Base-by-base conservation (phyloP, 2,113 vertebrate genomes). In the Myrmophylax atrothorax region DNA sequence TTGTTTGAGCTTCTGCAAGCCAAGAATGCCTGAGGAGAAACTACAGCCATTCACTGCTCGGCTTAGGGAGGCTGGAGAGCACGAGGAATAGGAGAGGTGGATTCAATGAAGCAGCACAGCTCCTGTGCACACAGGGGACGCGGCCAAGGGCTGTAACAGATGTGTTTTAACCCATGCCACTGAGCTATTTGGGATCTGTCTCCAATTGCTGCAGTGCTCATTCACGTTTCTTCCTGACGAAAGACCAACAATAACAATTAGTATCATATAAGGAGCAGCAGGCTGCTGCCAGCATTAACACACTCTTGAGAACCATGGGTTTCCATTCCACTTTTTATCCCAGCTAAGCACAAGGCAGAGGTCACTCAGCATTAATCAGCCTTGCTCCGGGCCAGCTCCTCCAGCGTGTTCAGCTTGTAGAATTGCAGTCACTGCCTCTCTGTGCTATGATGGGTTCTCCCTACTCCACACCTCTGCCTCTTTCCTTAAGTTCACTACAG, bases 201-300 rank as follows among this genome's bases (percentile, higher is more conserved):
- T 92, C 90, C 0, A 1, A 90, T 68, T 90, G 88, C 72, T 96
- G 13, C 84, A 66, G 78, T 1, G 10, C 85, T 90, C 88, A 19
- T 23, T 90, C 94, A 90, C 10, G 16, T 86, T 85, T 81, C 94
- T 78, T 73, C 86, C 96, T 96, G 96, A 96, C 2, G 0, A 19
- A 82, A 60, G 73, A 86, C 92, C 88, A 97, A 94, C 86, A 96
- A 92, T 89, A 96, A 96, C 92, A 94, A 93, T 93, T 74, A 93
- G 79, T 62, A 92, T 90, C 88, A 84, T 53, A 49, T 76, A 92
- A 93, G 93, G 88, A 96, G 88, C 76, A 33, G 76, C 12, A 26
- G 76, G 26, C 9, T n/a, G 66, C 75, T 95, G 90, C 94, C 94
- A 93, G 79, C 86, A 69, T 66, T 90, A 79, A 83, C 93, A 89